Evolutionary conservation across 2,113 vertebrate genomes (phyloP), one percentile per base, ranked within the genome.

Genomic region (Siniperca knerii): DNA sequence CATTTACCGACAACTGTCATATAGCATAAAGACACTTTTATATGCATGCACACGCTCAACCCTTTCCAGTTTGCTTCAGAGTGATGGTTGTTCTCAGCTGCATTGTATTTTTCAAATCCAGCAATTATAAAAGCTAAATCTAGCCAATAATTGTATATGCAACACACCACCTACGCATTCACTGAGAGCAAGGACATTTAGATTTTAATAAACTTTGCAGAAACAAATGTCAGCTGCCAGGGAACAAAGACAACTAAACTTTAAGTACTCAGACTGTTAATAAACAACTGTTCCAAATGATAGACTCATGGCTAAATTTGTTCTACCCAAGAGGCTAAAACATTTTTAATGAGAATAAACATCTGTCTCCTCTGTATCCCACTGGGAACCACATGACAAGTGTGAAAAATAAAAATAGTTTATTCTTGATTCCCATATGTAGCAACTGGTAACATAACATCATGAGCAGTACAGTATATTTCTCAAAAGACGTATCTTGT

Each of bases 281-380:
- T 88, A 89, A 86, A 78, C 74, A 88, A 89, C 4, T 75, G 83
- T 87, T 87, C 87, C 69, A 0, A 91, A 77, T 85, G 77, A 87
- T 48, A 25, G 84, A 89, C 72, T 86, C 52, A 16, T 77, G 80
- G 84, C 90, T 92, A 90, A 87, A 88, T 92, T 66, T 90, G 82
- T 85, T 87, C 85, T 15, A 79, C 90, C 84, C 90, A 85, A 82
- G 90, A 82, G 93, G 79, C 81, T 7, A 6, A 73, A 79, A 71
- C 70, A 74, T 64, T 88, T 92, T 92, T 92, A 92, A 93, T 92
- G 89, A 91, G 90, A 89, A 84, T 40, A 68, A 92, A 93, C 90
- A 92, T 90, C 91, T 91, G 90, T 84, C 81, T 86, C 52, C 57
- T 68, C 62, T 67, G 52, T 16, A 50, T 75, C 84, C 87, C 69